Conservation (phyloP, 2,113 vertebrate genomes). For the Plotosus lineatus region DNA sequence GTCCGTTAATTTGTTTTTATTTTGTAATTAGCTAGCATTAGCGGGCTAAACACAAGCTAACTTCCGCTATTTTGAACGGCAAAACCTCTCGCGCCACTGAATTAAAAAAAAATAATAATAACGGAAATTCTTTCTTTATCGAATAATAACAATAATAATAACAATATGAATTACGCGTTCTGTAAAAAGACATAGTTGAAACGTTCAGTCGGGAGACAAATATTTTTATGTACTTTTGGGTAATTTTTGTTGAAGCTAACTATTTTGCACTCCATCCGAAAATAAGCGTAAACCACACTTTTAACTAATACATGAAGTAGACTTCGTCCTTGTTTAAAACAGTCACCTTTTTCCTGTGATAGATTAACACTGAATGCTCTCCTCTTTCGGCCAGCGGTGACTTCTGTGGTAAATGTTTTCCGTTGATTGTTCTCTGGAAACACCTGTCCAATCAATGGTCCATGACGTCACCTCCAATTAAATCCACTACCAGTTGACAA, state of each 20-base stretch:
- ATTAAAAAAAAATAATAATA: not conserved
- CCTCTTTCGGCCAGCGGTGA: not conserved
- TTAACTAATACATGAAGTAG: not conserved
- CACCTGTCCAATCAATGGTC: constrained; percentile 64
- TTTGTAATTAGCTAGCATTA: not conserved
- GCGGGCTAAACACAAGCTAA: not conserved
- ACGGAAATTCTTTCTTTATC: too few species aligned
- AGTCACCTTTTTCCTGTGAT: constrained; percentile 20
- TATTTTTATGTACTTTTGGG: too few species aligned
- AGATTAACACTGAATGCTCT: not conserved
- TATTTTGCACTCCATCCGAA: too few species aligned
- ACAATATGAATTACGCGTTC: not conserved
- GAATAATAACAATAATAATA: too few species aligned
- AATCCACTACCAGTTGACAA: constrained; percentile 31
- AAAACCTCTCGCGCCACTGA: not conserved
- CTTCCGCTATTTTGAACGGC: not conserved
- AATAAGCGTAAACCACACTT: not conserved
- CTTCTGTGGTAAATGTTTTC: not conserved
- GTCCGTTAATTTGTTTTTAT: not conserved
- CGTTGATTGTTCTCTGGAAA: constrained; percentile 64
- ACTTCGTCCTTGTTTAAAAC: not conserved
- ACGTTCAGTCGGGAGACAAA: not conserved
- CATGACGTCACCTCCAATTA: not conserved
- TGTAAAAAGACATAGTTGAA: not conserved
- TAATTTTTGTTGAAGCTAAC: not conserved